A percentile compares a stretch with the other conserved stretches of the same genome.
These are phyloP conservation scores for Liparis tanakae DNA, from an alignment of 2,797 vertebrate species.

Conservation along the genomic window DNA sequence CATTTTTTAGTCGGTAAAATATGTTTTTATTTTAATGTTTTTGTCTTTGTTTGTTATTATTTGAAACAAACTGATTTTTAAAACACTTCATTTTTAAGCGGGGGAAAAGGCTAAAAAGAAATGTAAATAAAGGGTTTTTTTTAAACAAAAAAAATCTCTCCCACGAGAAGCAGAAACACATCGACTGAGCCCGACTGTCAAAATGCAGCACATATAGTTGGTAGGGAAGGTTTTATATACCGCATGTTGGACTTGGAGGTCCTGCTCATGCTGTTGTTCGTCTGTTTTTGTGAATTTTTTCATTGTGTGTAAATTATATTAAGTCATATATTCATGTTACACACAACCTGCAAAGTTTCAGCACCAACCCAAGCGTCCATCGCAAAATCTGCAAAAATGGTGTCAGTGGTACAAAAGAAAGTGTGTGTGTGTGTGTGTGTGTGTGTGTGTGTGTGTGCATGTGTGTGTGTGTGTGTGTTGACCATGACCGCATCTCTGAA, in stretches of 20 bases:
- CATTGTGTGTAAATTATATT: background rate
- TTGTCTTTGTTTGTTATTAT: too few relatives aligned
- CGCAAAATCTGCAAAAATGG: constrained; percentile 1
- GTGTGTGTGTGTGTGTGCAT: background rate
- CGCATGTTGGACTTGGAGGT: background rate
- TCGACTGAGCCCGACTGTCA: background rate
- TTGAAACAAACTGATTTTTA: too few relatives aligned
- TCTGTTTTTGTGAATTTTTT: background rate
- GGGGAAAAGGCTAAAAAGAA: too few relatives aligned
- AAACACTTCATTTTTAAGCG: too few relatives aligned
- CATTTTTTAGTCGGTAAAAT: too few relatives aligned
- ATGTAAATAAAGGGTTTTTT: too few relatives aligned
- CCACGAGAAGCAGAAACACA: constrained; percentile 12
- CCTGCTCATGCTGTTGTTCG: background rate
- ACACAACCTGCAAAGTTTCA: background rate
- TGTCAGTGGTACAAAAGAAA: constrained; percentile 10
- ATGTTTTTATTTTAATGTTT: too few relatives aligned
- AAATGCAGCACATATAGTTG: background rate
- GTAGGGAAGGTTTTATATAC: background rate
- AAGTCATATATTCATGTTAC: background rate
- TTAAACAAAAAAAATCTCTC: too few relatives aligned
- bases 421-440: background rate
- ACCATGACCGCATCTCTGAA: constrained; percentile 28
- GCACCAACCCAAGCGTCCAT: background rate
- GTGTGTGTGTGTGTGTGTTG: constrained; percentile 23